Conservation (phyloP, 2,888 invertebrate species). For the Eurytoma adleriae region DNA sequence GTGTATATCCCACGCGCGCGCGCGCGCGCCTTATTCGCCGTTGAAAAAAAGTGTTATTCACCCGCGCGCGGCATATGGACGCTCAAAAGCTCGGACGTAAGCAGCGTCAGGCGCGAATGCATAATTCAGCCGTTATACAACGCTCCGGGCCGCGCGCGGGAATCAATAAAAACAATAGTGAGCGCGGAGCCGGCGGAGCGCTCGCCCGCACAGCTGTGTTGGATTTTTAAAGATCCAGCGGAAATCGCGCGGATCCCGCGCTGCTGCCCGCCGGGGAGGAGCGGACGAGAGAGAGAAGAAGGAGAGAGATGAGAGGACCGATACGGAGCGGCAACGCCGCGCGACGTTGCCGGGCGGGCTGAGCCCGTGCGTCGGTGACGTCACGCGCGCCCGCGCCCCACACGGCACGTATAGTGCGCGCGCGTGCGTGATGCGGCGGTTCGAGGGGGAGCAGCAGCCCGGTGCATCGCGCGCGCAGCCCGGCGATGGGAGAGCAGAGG, state of each 20-base stretch:
- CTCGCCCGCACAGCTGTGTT: slow-evolving; percentile 1
- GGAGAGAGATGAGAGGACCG: too few species aligned
- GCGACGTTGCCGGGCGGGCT: not conserved
- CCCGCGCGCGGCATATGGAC: too few species aligned
- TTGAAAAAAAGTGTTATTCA: too few species aligned
- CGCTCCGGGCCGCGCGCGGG: too few species aligned
- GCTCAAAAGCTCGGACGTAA: too few species aligned
- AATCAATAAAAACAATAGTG: too few species aligned
- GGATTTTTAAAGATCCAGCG: slow-evolving; percentile 16
- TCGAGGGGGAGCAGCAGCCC: slow-evolving; percentile 27
- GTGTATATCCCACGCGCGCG: too few species aligned
- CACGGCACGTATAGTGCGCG: not conserved
- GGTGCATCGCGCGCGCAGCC: too few species aligned
- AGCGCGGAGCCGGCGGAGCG: too few species aligned
- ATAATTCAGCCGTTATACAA: too few species aligned
- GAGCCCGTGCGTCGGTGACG: not conserved
- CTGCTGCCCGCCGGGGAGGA: not conserved
- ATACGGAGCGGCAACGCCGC: not conserved
- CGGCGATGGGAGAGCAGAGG: not conserved
- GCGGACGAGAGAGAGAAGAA: too few species aligned
- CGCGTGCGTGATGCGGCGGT: slow-evolving; percentile 9
- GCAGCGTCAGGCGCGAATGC: not conserved
- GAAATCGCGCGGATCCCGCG: not conserved
- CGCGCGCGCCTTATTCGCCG: too few species aligned
- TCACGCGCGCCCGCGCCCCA: slow-evolving; percentile 1